Base-by-base conservation (phyloP, 2,888 invertebrate genomes). In the Pherbina coryleti region DNA sequence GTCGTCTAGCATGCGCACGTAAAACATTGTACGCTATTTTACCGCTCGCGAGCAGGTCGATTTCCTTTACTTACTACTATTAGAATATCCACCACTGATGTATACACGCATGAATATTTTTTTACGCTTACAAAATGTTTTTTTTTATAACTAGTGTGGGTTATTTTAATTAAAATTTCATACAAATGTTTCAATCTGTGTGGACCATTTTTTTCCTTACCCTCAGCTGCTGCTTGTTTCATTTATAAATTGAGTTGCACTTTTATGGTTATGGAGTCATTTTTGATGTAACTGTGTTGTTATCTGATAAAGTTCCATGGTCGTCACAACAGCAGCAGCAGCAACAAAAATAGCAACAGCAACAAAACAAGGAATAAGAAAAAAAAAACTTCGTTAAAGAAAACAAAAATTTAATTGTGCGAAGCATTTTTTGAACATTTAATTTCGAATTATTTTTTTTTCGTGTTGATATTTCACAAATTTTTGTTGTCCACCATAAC, bases 111-210 rank as follows among this genome's bases (percentile, higher is more conserved):
- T n/a, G n/a, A n/a, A n/a, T n/a, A n/a, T n/a, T n/a, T n/a, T n/a
- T n/a, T n/a, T n/a, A n/a, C n/a, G n/a, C n/a, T n/a, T n/a, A n/a
- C n/a, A n/a, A n/a, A n/a, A n/a, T n/a, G n/a, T n/a, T n/a, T n/a
- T n/a, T n/a, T n/a, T n/a, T n/a, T n/a, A n/a, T n/a, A n/a, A n/a
- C n/a, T n/a, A 31, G 31, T 67, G 55, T n/a, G 44, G 14, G n/a
- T 22, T 76, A 70, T 76, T 76, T 71, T 76, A 76, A 71, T 76
- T 71, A 76, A 76, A 71, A 62, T 71, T 71, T 71, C 34, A 74
- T 49, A 73, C 17, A 19, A 69, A 70, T 53, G 37, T 51, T 11
- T 34, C 66, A 19, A 14, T 62, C 37, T 55, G 44, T 25, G 28
- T 28, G 1, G 44, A 14, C 44, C 1, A 19, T 55, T 19, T 55